These are phyloP conservation scores for Phoeniculus purpureus DNA, from an alignment of 2,797 vertebrate genomes.

Conservation along the genomic window DNA sequence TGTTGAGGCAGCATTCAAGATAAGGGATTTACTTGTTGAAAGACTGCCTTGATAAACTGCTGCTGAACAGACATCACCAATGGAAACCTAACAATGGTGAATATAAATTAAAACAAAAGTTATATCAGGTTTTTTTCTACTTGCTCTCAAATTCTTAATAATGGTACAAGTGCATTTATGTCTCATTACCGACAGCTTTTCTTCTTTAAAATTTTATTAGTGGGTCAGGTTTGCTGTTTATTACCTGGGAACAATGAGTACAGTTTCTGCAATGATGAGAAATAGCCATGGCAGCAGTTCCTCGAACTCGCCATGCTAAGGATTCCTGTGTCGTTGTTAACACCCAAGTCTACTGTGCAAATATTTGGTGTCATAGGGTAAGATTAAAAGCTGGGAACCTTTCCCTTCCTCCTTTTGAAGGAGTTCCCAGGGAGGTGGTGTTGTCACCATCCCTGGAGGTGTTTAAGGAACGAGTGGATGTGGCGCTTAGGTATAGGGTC, in stretches of 20 bases:
- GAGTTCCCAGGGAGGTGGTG: too few relatives aligned
- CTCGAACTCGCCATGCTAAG: not conserved
- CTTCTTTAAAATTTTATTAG: not conserved
- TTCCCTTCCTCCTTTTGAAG: not conserved
- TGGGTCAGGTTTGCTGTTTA: not conserved
- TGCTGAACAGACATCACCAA: not conserved
- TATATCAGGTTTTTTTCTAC: not conserved
- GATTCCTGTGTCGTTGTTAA: not conserved
- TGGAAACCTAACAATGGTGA: not conserved
- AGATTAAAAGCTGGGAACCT: not conserved
- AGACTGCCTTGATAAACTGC: slow-evolving; percentile 16
- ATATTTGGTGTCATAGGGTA: not conserved
- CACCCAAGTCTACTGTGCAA: not conserved
- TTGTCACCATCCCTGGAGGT: too few relatives aligned
- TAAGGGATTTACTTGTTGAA: slow-evolving; percentile 45
- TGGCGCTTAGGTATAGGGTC: too few relatives aligned
- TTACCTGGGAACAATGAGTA: not conserved
- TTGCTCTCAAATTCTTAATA: not conserved
- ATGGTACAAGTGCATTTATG: not conserved
- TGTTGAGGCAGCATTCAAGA: not conserved
- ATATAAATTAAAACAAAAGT: slow-evolving; percentile 21
- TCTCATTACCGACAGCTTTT: not conserved
- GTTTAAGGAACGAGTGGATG: too few relatives aligned
- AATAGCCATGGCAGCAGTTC: not conserved
- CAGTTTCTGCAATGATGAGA: not conserved